Conservation (phyloP, 2,113 vertebrate species). For the Coptodon rendalli region DNA sequence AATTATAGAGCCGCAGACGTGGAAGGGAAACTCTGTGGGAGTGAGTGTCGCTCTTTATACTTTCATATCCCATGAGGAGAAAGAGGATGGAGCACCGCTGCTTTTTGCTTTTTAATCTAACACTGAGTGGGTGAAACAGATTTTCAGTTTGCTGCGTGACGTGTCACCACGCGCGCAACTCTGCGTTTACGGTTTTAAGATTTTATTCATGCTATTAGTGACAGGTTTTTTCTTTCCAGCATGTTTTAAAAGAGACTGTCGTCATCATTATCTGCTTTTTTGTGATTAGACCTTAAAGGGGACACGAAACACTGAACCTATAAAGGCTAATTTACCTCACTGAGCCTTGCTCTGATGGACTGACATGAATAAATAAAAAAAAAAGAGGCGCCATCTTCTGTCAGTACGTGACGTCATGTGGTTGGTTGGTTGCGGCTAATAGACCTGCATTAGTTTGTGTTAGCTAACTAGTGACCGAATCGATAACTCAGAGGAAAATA, state of each 20-base stretch:
- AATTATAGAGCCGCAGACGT: constrained; percentile 54
- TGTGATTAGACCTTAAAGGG: neutral
- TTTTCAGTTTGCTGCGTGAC: neutral
- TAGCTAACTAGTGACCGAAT: neutral
- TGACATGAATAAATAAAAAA: neutral
- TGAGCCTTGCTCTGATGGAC: neutral
- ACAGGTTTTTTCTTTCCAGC: neutral
- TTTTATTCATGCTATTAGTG: neutral
- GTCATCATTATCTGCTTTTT: neutral
- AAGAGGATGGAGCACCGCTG: neutral
- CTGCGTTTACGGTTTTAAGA: neutral
- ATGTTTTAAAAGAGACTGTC: neutral
- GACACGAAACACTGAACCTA: neutral
- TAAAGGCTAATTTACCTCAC: neutral
- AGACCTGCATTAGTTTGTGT: neutral
- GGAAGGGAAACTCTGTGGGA: constrained; percentile 25
- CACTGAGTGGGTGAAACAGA: constrained; percentile 22
- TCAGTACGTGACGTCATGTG: neutral
- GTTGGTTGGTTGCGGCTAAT: neutral
- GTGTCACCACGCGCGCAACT: neutral
- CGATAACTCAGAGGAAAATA: neutral
- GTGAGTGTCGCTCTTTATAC: constrained; percentile 5
- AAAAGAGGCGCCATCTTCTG: neutral
- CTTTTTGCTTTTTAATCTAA: neutral
- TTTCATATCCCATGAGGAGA: constrained; percentile 11